Conservation (phyloP, 2,797 vertebrate species). For the Chloroceryle amazona region DNA sequence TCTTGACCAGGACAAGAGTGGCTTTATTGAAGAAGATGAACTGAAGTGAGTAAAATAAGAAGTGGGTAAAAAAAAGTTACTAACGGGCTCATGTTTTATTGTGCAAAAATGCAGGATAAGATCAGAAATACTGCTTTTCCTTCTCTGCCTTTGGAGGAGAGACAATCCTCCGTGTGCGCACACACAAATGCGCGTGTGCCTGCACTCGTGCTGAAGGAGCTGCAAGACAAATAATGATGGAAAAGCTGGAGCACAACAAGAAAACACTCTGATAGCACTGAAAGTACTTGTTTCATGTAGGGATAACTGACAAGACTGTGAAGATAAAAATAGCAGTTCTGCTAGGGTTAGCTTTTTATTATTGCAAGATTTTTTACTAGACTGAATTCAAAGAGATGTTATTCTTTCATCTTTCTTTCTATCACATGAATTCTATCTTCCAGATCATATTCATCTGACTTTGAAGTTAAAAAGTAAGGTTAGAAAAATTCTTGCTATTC, state of each 20-base stretch:
- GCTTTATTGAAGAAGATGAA: conserved; percentile 88
- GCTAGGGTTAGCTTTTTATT: neutral
- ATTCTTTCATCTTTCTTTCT: conserved; percentile 13
- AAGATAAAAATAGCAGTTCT: conserved; percentile 31
- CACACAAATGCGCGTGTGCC: accelerated
- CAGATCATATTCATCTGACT: neutral
- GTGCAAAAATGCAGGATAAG: neutral
- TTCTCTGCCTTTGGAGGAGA: neutral
- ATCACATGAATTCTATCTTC: neutral
- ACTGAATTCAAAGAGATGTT: conserved; percentile 7
- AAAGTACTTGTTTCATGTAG: neutral
- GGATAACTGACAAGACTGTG: neutral
- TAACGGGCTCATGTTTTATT: neutral
- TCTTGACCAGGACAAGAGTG: conserved; percentile 86
- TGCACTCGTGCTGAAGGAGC: neutral
- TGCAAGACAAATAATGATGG: neutral
- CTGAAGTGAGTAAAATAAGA: conserved; percentile 81
- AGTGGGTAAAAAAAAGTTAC: conserved; percentile 43
- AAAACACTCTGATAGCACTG: neutral
- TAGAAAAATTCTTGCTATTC: neutral
- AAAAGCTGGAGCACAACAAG: neutral
- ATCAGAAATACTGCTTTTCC: neutral
- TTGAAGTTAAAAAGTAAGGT: conserved; percentile 11
- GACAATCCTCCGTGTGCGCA: neutral
- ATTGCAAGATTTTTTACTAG: neutral